Conservation (phyloP, 1,140 invertebrate species). For the Drosophila simulans region DNA sequence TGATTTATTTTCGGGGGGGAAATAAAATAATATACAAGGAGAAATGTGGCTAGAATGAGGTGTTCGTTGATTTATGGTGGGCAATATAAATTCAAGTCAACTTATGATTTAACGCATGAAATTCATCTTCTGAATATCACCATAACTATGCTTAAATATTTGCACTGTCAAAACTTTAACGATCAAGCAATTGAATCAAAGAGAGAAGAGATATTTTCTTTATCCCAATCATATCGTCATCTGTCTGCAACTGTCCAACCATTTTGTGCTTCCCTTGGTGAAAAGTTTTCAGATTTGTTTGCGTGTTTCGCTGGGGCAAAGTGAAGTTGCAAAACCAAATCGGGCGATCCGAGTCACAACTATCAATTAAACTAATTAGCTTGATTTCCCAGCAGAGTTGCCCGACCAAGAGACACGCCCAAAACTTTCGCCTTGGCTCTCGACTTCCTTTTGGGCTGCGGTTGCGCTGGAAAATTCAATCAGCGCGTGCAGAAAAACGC, state of each 20-base stretch:
- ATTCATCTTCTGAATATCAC: no score
- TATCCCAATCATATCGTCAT: conserved; percentile 21
- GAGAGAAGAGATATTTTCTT: conserved; percentile 4
- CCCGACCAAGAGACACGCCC: conserved; percentile 22
- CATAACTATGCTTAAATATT: neutral
- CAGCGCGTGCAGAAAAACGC: conserved; percentile 76
- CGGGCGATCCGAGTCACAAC: conserved; percentile 45
- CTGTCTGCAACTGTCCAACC: conserved; percentile 17
- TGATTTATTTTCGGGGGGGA: neutral
- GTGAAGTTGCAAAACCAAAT: conserved; percentile 28
- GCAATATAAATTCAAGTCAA: neutral
- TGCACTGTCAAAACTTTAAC: neutral
- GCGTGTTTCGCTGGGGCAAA: conserved; percentile 17
- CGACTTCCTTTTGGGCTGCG: conserved; percentile 15
- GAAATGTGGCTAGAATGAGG: conserved; percentile 13
- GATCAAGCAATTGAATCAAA: neutral
- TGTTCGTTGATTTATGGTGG: conserved; percentile 8
- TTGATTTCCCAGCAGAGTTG: conserved; percentile 56
- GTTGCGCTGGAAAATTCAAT: conserved; percentile 66
- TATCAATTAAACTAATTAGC: conserved; percentile 83
- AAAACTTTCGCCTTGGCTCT: conserved; percentile 50
- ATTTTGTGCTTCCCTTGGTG: neutral
- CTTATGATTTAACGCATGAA: neutral
- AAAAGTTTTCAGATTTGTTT: conserved; percentile 27
- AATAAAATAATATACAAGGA: neutral